Base-by-base conservation (phyloP, 2,113 vertebrate genomes). In the Axis porcinus region DNA sequence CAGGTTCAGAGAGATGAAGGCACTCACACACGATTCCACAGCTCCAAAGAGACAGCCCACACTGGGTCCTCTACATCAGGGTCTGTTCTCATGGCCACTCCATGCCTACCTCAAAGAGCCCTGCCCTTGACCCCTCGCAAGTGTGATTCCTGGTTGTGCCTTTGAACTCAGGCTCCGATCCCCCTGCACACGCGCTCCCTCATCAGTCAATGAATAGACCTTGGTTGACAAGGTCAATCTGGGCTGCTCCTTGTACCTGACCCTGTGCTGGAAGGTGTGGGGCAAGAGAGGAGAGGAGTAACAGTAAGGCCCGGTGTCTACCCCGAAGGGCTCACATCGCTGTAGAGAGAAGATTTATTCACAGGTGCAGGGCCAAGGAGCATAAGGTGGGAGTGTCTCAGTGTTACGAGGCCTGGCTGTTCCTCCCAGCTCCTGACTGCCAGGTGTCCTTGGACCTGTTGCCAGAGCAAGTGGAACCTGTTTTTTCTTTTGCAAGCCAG, bases 81-180 rank as follows among this genome's bases (percentile, higher is more conserved):
- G 5, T 50, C 62, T n/a, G 25, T 64, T 54, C 90, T 45, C 74
- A 17, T 57, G 50, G 17, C 87, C 19, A 8, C 15, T 83, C 60
- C 67, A 54, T 9, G 2, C 33, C 45, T 7, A 28, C 58, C 83
- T 96, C 60, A 67, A 40, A 76, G 82, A 92, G n/a, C 57, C 84
- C 27, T 40, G n/a, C 14, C 76, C 9, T 6, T 1, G 5, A 21
- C n/a, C 7, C 16, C 17, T 1, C 3, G 1, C 3, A 7, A 40
- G 23, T 1, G 30, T 7, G 25, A 23, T 43, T 89, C n/a, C 78
- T 27, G 52, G 2, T 4, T 47, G 0, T n/a, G 40, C 23, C 58
- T 25, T 88, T 10, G 3, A 7, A 15, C 33, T 45, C 2, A 1
- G 58, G 10, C 45, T 74, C 70, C 28, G 0, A 3, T 15, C 27